Evolutionary conservation across 2,113 vertebrate genomes (phyloP), one percentile per base, ranked within the genome.

Genomic region (Campylomormyrus numenius): DNA sequence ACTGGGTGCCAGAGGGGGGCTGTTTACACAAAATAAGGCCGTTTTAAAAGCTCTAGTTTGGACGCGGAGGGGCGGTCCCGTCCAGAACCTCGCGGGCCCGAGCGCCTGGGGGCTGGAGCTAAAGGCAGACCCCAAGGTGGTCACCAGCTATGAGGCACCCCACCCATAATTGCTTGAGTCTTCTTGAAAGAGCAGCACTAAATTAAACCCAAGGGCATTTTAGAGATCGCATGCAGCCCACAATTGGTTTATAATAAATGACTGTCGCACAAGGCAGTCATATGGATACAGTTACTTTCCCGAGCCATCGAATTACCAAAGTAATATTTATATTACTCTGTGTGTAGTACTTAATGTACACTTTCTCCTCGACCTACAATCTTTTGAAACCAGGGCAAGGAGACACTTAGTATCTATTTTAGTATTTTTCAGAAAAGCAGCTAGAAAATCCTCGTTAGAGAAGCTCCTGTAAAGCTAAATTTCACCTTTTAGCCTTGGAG

Each of bases 181-280:
- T 95, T 94, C 94, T 92, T 92, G 94, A 92, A 84, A 94, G 89
- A 93, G 90, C 93, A 90, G 90, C 93, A 93, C 94, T 91, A 93
- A 96, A 96, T 96, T 95, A 96, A 95, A 95, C 90, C 88, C 92
- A 93, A 94, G 94, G 92, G 92, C 45, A 94, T 92, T 94, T 80
- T 93, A 90, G 91, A 92, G 91, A 93, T 93, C 92, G 91, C 91
- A 91, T 93, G 95, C 92, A 93, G 94, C 94, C 95, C 96, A 95
- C 93, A 94, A 95, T 94, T 74, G 94, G 94, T 94, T 95, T 95
- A 95, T 95, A 95, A 95, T 96, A 96, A 96, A 96, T 93, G 94
- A 95, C 95, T 90, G 94, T 94, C 93, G 93, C 91, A 39, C 93
- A 93, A 95, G 91, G 93, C 93, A 91, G 95, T 96, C 95, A 95